Conservation (phyloP, 2,113 vertebrate genomes). For the Lichenostomus cassidix region DNA sequence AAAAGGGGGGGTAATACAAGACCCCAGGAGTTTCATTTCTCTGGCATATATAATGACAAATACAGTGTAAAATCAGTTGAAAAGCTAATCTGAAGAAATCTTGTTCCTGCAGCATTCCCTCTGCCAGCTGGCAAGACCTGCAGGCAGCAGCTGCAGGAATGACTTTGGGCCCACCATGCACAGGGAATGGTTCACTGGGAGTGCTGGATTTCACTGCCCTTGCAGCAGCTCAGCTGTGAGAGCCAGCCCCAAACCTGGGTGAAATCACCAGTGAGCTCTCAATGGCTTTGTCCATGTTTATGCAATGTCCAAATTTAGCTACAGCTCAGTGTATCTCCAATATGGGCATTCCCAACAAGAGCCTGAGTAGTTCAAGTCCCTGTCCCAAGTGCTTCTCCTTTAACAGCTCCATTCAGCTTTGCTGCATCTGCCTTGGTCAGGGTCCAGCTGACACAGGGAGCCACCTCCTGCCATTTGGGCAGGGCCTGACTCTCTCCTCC, state of each 20-base stretch:
- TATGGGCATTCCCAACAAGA: background rate
- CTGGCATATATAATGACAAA: background rate
- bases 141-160: background rate
- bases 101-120: background rate
- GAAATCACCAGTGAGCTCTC: background rate
- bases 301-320: background rate
- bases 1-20: background rate
- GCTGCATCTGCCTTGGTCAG: slow-evolving; percentile 18
- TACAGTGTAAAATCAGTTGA: background rate
- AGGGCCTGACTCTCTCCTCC: background rate
- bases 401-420: background rate
- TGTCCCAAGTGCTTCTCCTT: background rate
- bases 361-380: background rate
- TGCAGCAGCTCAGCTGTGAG: background rate
- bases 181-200: background rate
- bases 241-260: background rate
- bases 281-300: background rate
- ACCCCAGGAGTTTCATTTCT: background rate
- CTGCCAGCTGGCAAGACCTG: background rate
- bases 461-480: slow-evolving; percentile 12
- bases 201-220: background rate
- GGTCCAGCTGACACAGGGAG: slow-evolving; percentile 11
- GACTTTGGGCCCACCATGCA: background rate
- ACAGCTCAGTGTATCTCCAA: background rate
- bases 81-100: background rate